Conservation (phyloP, 2,113 vertebrate genomes). For the Gopherus evgoodei region DNA sequence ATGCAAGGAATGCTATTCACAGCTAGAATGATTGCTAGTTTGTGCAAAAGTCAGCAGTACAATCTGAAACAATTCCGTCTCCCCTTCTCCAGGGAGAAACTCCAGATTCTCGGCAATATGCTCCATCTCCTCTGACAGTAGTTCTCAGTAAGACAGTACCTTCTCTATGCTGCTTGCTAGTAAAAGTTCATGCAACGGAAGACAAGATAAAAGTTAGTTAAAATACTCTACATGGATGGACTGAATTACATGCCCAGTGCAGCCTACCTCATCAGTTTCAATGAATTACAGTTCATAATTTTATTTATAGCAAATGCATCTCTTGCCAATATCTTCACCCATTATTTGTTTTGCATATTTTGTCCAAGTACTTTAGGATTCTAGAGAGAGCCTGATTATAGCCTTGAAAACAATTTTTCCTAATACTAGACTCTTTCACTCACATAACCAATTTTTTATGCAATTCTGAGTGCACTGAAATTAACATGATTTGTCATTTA, state of each 20-base stretch:
- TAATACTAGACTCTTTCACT: not conserved
- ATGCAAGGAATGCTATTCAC: not conserved
- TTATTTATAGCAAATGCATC: not conserved
- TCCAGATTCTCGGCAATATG: not conserved
- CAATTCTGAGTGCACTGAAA: not conserved
- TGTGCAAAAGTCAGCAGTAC: too few species aligned
- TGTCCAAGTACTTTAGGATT: not conserved
- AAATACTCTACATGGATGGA: not conserved
- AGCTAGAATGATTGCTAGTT: not conserved
- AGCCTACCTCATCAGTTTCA: not conserved
- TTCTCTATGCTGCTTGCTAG: not conserved
- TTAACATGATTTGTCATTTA: not conserved
- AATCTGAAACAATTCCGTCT: not conserved
- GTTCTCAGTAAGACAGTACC: not conserved
- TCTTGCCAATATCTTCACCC: not conserved
- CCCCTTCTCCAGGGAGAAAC: not conserved
- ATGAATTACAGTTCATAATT: not conserved
- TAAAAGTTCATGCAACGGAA: not conserved
- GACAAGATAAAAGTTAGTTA: not conserved
- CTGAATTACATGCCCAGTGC: not conserved
- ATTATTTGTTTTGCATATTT: not conserved
- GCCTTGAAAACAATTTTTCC: not conserved
- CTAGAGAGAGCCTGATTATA: too few species aligned
- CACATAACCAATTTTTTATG: not conserved
- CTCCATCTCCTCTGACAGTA: accelerated